phyloP scores from a whole-genome alignment of 1,140 invertebrate species.

The Papilio helenus region DNA sequence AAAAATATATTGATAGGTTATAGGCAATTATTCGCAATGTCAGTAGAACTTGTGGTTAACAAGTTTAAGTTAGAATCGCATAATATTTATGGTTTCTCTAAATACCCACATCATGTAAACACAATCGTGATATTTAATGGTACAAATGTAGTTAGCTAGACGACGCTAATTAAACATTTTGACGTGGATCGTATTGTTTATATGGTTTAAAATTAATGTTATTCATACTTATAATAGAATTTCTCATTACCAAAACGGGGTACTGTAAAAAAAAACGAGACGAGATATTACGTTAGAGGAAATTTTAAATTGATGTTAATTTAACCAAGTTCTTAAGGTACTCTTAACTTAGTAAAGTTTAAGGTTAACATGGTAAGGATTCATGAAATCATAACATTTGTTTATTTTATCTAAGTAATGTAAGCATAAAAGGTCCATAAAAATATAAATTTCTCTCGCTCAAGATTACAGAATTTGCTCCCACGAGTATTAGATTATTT shows the following conservation, averaged over 20 bases:
- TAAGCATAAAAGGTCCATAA: neutral
- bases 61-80: neutral
- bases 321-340: too few relatives aligned
- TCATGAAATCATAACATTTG: too few relatives aligned
- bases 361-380: too few relatives aligned
- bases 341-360: too few relatives aligned
- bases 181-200: neutral
- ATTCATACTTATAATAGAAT: neutral
- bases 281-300: neutral
- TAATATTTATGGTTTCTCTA: neutral
- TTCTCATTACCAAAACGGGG: neutral
- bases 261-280: too few relatives aligned
- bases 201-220: too few relatives aligned
- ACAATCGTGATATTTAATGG: too few relatives aligned
- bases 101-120: neutral
- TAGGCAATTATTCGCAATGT: neutral
- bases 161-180: neutral
- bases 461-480: neutral
- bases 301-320: too few relatives aligned
- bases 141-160: neutral
- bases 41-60: neutral
- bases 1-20: too few relatives aligned
- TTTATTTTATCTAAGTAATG: neutral
- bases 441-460: neutral
- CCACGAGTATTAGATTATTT: too few relatives aligned